Base-by-base conservation (phyloP, 2,888 invertebrate species). In the Dicyrtomina minuta region DNA sequence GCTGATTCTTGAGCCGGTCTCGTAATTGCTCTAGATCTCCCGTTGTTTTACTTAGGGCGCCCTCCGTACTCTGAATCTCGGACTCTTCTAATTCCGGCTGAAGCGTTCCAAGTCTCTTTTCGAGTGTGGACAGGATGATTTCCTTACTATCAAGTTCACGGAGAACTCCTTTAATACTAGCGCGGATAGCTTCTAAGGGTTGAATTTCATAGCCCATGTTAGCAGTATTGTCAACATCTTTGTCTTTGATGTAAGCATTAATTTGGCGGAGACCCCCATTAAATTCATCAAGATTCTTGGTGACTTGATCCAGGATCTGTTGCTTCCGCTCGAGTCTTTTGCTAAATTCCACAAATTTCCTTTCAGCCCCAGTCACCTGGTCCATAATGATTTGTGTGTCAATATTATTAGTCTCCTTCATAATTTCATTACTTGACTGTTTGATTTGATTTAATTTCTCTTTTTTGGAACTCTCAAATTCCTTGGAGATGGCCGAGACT, bases 361-460 rank as follows among this genome's bases (percentile, higher is more conserved):
- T 86, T 80, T 95, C 93, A 0, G 92, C 86, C 0, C 91, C 89
- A 81, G 92, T 92, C 81, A 92, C 86, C 86, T 88, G 82, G 81
- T 94, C 94, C 80, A 93, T 93, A 1, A 94, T 89, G 83, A 94
- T 93, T 80, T 94, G 93, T 0, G 91, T 90, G 80, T 94, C 94
- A 74, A 93, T 84, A 81, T 93, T 93, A 81, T 91, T 92, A 13
- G 93, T 90, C 27, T 91, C 88, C 73, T 90, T 89, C 70, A 88
- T 88, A 8, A 92, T 90, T 80, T 76, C 76, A 39, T 71, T 71
- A 6, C 76, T 79, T n/a, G 79, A 79, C 22, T 68, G 87, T 49
- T 88, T 88, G 24, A 93, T 84, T 79, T 88, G 88, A 61, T 87
- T 86, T 22, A 80, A 51, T 71, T 79, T 74, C 1, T 59, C 71